A percentile compares a stretch with the other conserved stretches of the same genome.
These are phyloP conservation scores for Odocoileus virginianus DNA, from an alignment of 2,113 vertebrate genomes.

Conservation along the genomic window DNA sequence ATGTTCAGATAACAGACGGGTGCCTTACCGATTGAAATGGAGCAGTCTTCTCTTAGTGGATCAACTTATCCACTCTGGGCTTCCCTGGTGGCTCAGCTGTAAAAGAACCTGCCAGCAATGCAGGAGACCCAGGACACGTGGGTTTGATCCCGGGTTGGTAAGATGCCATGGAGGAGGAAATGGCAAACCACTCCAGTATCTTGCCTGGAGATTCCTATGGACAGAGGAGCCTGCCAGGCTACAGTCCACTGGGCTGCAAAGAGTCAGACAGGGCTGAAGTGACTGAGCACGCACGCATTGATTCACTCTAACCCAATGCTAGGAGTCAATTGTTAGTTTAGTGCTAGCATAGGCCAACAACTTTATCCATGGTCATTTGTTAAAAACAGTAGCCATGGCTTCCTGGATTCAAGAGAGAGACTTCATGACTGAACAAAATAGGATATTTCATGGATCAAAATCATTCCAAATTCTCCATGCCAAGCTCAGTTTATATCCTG, in stretches of 20 bases:
- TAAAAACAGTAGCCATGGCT: neutral
- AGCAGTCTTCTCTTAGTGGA: neutral
- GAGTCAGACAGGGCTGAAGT: neutral
- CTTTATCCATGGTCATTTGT: neutral
- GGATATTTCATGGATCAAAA: neutral
- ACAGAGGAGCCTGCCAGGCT: neutral
- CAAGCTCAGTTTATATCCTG: slow-evolving; percentile 1
- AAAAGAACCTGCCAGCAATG: neutral
- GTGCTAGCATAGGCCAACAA: neutral
- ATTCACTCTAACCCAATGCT: neutral
- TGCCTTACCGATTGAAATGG: neutral
- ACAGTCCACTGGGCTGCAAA: neutral
- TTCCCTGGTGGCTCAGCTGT: neutral
- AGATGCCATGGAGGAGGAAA: neutral
- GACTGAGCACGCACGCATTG: neutral
- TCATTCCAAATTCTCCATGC: neutral
- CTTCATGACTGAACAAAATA: neutral
- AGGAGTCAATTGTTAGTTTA: neutral
- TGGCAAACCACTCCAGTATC: neutral
- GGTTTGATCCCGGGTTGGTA: neutral
- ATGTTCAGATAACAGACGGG: neutral
- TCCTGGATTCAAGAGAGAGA: neutral
- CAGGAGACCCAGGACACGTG: neutral
- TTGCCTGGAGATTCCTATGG: neutral
- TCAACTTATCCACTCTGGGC: neutral